phyloP scores from a whole-genome alignment of 2,888 invertebrate species.

The Drosophila helvetica region DNA sequence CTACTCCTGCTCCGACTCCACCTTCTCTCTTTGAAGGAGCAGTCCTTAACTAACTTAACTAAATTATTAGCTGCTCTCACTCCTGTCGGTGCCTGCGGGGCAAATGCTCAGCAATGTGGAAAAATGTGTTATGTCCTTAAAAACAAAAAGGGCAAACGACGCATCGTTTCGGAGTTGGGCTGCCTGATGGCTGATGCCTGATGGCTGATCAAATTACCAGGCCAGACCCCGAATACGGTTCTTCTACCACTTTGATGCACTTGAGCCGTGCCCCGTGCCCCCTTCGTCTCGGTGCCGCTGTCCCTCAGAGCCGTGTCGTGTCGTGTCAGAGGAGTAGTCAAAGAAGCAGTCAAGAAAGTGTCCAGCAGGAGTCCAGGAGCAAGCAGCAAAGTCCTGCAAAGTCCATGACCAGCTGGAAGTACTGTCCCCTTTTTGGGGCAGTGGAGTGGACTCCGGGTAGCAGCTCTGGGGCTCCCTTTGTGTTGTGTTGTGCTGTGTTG shows the following conservation, averaged over 20 bases:
- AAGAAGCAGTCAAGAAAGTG: slow-evolving; percentile 17
- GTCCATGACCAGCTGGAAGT: slow-evolving; percentile 24
- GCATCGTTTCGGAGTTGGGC: neutral
- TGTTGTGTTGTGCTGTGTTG: slow-evolving; percentile 29
- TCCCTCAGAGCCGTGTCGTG: neutral
- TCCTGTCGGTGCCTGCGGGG: neutral
- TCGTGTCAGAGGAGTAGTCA: slow-evolving; percentile 32
- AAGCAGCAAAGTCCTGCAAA: neutral
- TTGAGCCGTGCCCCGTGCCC: slow-evolving; percentile 45
- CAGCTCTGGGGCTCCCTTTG: neutral
- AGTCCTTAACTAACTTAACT: slow-evolving; percentile 19
- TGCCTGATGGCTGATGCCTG: slow-evolving; percentile 30
- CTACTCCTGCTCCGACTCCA: neutral
- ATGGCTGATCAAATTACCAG: slow-evolving; percentile 66
- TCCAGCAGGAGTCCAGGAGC: slow-evolving; percentile 18
- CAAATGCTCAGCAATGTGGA: slow-evolving; percentile 60
- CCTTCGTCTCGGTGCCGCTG: neutral
- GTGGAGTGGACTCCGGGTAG: neutral
- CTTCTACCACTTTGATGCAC: slow-evolving; percentile 64
- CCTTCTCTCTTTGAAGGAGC: neutral
- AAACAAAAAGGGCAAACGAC: slow-evolving; percentile 13
- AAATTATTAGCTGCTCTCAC: slow-evolving; percentile 59
- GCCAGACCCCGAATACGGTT: slow-evolving; percentile 18
- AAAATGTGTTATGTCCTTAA: slow-evolving; percentile 52
- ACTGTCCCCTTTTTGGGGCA: slow-evolving; percentile 16